A percentile compares a stretch with the other conserved stretches of the same genome.
Evolutionary conservation across 2,888 invertebrate genomes (phyloP).

Genomic region (Drosophila prostipennis): DNA sequence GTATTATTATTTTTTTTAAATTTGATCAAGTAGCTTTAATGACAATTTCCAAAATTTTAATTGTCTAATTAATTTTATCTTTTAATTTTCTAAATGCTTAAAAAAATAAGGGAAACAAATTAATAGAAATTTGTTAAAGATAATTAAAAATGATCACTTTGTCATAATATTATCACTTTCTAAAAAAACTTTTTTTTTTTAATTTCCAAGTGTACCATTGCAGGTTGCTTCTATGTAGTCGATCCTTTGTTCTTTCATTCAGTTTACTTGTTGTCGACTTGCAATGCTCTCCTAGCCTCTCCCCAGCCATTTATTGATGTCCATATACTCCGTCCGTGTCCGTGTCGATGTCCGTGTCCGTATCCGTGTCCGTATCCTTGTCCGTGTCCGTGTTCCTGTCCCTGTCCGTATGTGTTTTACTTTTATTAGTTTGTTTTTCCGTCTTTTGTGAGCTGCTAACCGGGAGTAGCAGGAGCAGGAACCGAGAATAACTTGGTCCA

Average conservation of each 20-base stretch:
- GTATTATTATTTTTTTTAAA: no score
- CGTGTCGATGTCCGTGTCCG: slow-evolving; percentile 24
- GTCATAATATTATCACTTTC: no score
- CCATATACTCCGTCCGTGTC: slow-evolving; percentile 14
- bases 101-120: no score
- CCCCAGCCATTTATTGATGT: slow-evolving; percentile 28
- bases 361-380: slow-evolving; percentile 27
- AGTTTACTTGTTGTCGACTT: slow-evolving; percentile 55
- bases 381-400: slow-evolving; percentile 36
- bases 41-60: no score
- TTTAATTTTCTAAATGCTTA: no score
- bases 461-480: slow-evolving; percentile 7
- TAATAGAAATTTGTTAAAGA: no score
- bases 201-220: slow-evolving; percentile 4
- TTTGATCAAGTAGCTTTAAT: no score
- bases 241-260: slow-evolving; percentile 52
- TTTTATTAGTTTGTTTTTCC: slow-evolving; percentile 74
- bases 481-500: slow-evolving; percentile 51
- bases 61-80: no score
- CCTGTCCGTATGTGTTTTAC: slow-evolving; percentile 48
- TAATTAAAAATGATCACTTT: no score
- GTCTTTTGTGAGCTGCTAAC: slow-evolving; percentile 35
- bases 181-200: neutral
- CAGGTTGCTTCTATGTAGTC: slow-evolving; percentile 21
- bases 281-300: slow-evolving; percentile 10